Base-by-base conservation (phyloP, 1,140 invertebrate genomes). In the Heliconius congener region DNA sequence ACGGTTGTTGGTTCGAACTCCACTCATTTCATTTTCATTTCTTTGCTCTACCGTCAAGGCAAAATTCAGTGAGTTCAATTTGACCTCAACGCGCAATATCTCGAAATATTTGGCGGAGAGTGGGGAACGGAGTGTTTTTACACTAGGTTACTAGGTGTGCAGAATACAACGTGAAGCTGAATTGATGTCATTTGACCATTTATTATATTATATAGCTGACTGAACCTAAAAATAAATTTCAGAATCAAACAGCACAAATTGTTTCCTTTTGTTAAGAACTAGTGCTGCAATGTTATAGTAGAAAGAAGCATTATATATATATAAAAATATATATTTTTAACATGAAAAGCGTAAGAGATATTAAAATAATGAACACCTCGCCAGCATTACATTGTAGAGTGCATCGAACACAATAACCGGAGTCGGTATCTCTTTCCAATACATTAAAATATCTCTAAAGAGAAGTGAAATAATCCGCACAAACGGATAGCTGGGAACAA, bases 401-500 rank as follows among this genome's bases (percentile, higher is more conserved):
- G 71, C 78, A 79, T 66, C 73, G 46, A 71, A 71, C 39, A 74
- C 71, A 80, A 80, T 73, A 76, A 71, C 66, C 72, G 78, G 3
- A 78, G 52, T 55, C 57, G 39, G 46, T 57, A 74, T 79, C 23
- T 71, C 73, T 79, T 75, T 71, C 74, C 78, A 76, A 76, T 80
- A 76, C 76, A 77, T 71, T 77, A 77, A 77, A 77, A 72, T 79
- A 74, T 74, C 39, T 78, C 50, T 73, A 78, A 57, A 81, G 79
- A 71, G 73, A 75, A 81, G 70, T 78, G 79, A 83, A 82, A 71
- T 79, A 76, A 73, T 81, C 70, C 80, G 74, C 78, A 77, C 72
- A 80, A 81, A 78, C 79, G 81, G 82, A 84, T 85, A 87, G 78
- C 81, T 83, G 72, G 72, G 81, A 80, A 84, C 85, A 86, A 87